phyloP scores from a whole-genome alignment of 2,888 invertebrate species.

The Drosophila algonquin region DNA sequence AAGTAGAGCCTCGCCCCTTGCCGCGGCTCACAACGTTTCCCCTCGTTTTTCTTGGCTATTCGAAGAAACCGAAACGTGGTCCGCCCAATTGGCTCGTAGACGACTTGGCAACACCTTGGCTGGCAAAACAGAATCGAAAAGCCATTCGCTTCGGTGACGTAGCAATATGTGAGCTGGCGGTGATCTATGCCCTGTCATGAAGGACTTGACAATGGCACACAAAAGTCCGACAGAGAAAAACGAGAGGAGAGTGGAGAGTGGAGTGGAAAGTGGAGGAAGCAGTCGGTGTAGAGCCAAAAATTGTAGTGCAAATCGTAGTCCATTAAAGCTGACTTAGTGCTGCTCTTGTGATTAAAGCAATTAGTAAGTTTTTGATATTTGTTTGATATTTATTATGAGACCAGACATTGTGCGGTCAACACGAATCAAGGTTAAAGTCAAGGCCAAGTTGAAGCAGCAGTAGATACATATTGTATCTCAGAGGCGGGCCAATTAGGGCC shows the following conservation, averaged over 20 bases:
- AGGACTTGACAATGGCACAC: slow-evolving; percentile 48
- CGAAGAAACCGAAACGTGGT: slow-evolving; percentile 33
- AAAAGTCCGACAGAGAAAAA: slow-evolving; percentile 6
- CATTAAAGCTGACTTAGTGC: slow-evolving; percentile 41
- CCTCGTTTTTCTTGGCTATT: slow-evolving; percentile 38
- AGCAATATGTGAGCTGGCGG: slow-evolving; percentile 48
- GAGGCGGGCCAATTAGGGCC: neutral
- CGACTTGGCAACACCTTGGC: slow-evolving; percentile 70
- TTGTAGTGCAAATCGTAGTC: slow-evolving; percentile 31
- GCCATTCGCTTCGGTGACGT: slow-evolving; percentile 53
- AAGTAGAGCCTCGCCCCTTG: too few species aligned
- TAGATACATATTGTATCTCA: slow-evolving; percentile 10
- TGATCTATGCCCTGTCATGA: slow-evolving; percentile 41
- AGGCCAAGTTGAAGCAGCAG: slow-evolving; percentile 48
- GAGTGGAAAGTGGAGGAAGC: neutral
- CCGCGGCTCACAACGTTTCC: too few species aligned
- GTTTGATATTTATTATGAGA: slow-evolving; percentile 12
- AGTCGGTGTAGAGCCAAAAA: slow-evolving; percentile 13
- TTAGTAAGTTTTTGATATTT: slow-evolving; percentile 40
- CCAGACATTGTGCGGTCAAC: slow-evolving; percentile 27
- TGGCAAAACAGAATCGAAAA: slow-evolving; percentile 41
- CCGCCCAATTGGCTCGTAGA: slow-evolving; percentile 44
- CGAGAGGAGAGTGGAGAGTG: neutral
- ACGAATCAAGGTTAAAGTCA: slow-evolving; percentile 73
- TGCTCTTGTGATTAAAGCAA: slow-evolving; percentile 39